These are phyloP conservation scores for Octodon degus DNA, from an alignment of 2,113 vertebrate species.

Conservation along the genomic window DNA sequence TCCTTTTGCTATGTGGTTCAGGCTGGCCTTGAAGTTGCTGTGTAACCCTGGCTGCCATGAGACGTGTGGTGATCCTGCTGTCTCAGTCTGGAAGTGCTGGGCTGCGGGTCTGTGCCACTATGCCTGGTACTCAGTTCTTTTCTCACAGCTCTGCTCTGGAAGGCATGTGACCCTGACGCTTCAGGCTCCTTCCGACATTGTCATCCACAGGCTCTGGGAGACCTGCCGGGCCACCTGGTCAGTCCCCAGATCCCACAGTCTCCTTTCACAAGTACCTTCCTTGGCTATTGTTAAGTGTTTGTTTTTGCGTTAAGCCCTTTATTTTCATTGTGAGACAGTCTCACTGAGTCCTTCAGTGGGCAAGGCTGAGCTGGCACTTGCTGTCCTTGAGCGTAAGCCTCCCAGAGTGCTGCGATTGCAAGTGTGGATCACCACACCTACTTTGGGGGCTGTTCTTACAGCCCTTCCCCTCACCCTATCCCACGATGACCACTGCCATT, in stretches of 20 bases:
- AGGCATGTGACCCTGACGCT: conserved; percentile 85
- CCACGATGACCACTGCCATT: not conserved
- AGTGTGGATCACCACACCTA: not conserved
- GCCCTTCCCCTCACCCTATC: no score
- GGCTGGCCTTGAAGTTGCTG: not conserved
- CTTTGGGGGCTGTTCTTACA: not conserved
- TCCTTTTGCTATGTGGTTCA: not conserved
- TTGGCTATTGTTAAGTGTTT: not conserved
- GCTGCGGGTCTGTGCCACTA: not conserved
- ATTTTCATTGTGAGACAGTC: not conserved
- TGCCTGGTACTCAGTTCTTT: not conserved
- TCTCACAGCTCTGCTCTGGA: conserved; percentile 87
- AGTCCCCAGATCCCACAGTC: conserved; percentile 26
- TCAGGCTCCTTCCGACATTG: conserved; percentile 86
- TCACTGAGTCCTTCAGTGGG: not conserved
- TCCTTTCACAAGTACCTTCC: not conserved
- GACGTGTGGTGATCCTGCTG: not conserved
- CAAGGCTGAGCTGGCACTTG: not conserved
- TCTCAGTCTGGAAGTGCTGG: not conserved
- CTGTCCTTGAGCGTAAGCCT: not conserved
- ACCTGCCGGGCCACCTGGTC: conserved; percentile 90
- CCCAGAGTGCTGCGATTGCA: not conserved
- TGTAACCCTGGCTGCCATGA: not conserved
- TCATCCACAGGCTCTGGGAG: conserved; percentile 85
- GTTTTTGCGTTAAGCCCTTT: not conserved